phyloP scores from a whole-genome alignment of 2,797 vertebrate species.

The Esox masquinongy region DNA sequence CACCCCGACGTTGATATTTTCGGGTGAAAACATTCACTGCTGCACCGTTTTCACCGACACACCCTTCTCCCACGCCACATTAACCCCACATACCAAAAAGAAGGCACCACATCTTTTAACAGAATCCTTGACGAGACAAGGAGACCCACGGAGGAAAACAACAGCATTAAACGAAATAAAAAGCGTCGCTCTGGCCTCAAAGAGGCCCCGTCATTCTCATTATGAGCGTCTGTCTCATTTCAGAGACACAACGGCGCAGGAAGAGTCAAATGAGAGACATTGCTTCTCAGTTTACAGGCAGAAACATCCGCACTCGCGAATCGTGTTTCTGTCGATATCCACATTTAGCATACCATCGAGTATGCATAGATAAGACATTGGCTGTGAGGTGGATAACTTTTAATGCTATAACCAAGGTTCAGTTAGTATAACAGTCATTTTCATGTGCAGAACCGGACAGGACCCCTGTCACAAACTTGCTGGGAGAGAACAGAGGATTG shows the following conservation, averaged over 20 bases:
- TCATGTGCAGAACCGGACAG: conserved; percentile 26
- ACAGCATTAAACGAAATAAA: conserved; percentile 65
- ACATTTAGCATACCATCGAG: too few relatives aligned
- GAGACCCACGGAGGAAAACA: background rate
- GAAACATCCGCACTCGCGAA: conserved; percentile 3
- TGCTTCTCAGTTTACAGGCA: background rate
- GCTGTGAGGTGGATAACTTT: background rate
- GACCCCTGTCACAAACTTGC: conserved; percentile 3
- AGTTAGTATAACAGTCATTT: conserved; percentile 51
- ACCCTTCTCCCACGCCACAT: conserved; percentile 46
- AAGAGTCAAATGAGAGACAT: conserved; percentile 53
- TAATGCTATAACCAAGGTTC: conserved; percentile 15
- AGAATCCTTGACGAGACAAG: conserved; percentile 71
- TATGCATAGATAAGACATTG: too few relatives aligned
- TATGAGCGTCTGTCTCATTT: conserved; percentile 58
- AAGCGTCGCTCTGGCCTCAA: too few relatives aligned
- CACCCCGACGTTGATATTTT: conserved; percentile 38
- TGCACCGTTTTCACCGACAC: conserved; percentile 24
- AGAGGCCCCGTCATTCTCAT: conserved; percentile 7
- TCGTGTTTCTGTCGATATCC: too few relatives aligned
- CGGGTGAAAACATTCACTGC: conserved; percentile 73
- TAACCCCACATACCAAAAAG: conserved; percentile 75
- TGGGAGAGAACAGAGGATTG: too few relatives aligned
- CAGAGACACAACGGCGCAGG: conserved; percentile 50
- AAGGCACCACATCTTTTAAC: conserved; percentile 92